phyloP scores from a whole-genome alignment of 2,888 invertebrate genomes.

The Epinotia demarniana region DNA sequence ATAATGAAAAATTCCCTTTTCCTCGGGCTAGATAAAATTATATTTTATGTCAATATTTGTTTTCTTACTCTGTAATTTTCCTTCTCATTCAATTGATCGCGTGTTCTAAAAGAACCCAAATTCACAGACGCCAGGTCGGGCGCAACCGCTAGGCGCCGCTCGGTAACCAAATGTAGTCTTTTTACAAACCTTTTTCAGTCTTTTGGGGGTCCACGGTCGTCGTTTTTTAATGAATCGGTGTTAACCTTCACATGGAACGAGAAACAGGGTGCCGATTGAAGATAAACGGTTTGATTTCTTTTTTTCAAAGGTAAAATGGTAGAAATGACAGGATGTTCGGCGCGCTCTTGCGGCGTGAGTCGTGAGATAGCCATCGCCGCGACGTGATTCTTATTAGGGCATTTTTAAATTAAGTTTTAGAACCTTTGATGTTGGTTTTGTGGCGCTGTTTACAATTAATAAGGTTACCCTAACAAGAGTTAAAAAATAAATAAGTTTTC shows the following conservation, averaged over 20 bases:
- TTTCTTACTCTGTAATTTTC: not conserved
- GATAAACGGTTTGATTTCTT: conserved; percentile 73
- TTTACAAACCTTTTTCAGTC: conserved; percentile 78
- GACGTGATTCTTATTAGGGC: conserved; percentile 58
- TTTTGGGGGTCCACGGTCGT: conserved; percentile 81
- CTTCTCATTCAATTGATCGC: conserved; percentile 51
- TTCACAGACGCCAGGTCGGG: conserved; percentile 77
- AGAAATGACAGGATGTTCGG: conserved; percentile 76
- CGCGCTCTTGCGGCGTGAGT: conserved; percentile 65
- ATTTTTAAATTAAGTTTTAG: conserved; percentile 60
- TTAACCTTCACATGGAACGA: conserved; percentile 82
- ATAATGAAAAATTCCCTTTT: too few relatives aligned
- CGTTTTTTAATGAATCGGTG: conserved; percentile 83
- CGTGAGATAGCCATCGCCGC: conserved; percentile 66
- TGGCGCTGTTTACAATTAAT: conserved; percentile 20
- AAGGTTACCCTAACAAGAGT: conserved; percentile 4
- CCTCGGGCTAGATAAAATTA: too few relatives aligned
- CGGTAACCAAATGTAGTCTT: conserved; percentile 79
- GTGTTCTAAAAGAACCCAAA: conserved; percentile 65
- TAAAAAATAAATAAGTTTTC: not conserved
- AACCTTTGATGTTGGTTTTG: conserved; percentile 39
- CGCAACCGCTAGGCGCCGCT: conserved; percentile 82
- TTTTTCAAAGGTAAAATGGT: conserved; percentile 66
- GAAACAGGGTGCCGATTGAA: conserved; percentile 83
- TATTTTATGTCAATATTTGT: too few relatives aligned